These are phyloP conservation scores for Temnothorax rugatulus DNA, from an alignment of 2,888 invertebrate genomes.

Conservation along the genomic window DNA sequence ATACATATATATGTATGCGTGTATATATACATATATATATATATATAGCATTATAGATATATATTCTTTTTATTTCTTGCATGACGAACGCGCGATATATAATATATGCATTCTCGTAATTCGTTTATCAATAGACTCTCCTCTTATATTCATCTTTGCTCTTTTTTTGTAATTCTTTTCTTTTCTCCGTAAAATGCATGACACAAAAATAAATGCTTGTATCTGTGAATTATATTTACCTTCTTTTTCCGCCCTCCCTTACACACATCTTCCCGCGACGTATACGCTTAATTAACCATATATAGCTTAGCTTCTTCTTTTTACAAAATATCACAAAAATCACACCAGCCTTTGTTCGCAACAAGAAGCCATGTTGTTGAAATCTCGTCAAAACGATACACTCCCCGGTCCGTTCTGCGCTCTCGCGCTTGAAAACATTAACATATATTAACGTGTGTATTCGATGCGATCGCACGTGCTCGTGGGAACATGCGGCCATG, in stretches of 20 bases:
- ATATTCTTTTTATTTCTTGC: constrained; percentile 70
- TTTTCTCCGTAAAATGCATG: constrained; percentile 84
- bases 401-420: constrained; percentile 34
- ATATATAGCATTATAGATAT: constrained; percentile 47
- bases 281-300: constrained; percentile 72
- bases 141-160: constrained; percentile 70
- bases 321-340: constrained; percentile 86
- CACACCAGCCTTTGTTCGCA: constrained; percentile 85
- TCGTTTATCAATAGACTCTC: constrained; percentile 76
- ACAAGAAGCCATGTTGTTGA: constrained; percentile 79
- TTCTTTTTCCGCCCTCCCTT: background rate
- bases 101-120: constrained; percentile 72
- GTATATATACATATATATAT: constrained; percentile 56
- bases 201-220: constrained; percentile 86
- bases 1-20: constrained; percentile 64
- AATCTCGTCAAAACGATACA: constrained; percentile 55
- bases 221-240: constrained; percentile 77
- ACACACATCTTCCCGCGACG: constrained; percentile 46
- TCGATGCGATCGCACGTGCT: constrained; percentile 40
- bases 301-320: constrained; percentile 72
- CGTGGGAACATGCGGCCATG: constrained; percentile 4
- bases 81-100: constrained; percentile 67
- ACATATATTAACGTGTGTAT: constrained; percentile 8
- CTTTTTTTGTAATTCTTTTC: constrained; percentile 6
- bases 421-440: constrained; percentile 48